Conservation (phyloP, 2,888 invertebrate species). For the Mantis religiosa region DNA sequence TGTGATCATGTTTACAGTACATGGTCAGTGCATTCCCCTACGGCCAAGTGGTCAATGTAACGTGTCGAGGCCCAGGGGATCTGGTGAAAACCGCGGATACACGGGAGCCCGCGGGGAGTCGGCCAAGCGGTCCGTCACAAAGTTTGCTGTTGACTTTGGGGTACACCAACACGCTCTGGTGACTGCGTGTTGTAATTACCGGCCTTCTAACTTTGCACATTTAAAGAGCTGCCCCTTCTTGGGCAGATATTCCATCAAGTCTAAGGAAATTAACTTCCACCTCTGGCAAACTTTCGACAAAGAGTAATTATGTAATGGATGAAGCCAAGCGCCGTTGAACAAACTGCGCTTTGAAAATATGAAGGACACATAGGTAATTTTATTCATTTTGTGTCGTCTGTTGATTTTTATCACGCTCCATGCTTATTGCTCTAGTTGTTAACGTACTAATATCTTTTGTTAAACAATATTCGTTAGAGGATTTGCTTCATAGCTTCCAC, state of each 20-base stretch:
- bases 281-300: neutral
- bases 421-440: too few relatives aligned
- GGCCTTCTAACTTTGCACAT: neutral
- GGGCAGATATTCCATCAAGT: neutral
- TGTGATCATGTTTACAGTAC: neutral
- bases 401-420: too few relatives aligned
- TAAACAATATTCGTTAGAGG: too few relatives aligned
- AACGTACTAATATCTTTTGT: too few relatives aligned
- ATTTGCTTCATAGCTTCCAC: too few relatives aligned
- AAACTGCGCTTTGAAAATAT: too few relatives aligned
- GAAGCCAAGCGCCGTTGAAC: too few relatives aligned
- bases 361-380: too few relatives aligned
- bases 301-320: neutral
- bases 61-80: neutral
- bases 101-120: neutral
- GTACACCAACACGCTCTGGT: neutral
- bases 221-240: neutral
- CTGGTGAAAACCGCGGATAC: neutral
- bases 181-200: neutral
- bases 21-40: neutral
- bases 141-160: neutral
- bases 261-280: neutral
- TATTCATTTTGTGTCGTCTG: too few relatives aligned
- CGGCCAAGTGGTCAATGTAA: neutral
- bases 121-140: neutral